Base-by-base conservation (phyloP, 2,888 invertebrate genomes). In the Dolichopus griseipennis region DNA sequence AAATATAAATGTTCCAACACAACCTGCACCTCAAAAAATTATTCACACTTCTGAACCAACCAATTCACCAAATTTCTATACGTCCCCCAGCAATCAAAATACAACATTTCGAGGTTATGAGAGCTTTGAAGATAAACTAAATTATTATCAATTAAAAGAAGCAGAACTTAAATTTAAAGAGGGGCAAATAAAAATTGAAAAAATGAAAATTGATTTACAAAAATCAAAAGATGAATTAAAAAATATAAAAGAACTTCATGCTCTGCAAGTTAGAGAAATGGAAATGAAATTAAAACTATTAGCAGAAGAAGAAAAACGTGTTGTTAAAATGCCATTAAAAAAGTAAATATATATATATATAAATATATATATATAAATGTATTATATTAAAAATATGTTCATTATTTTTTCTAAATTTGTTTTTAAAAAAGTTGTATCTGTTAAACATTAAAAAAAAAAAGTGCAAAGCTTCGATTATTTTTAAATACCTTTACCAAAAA, bases 221-320 rank as follows among this genome's bases (percentile, higher is more conserved):
- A 77, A 78, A 69, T 77, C 78, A 61, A 77, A 78, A 72, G 81
- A 79, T 62, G 79, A 81, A 71, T 75, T 81, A 6, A 76, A 78
- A 66, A 76, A 81, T 62, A 73, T 79, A 74, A 76, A 76, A 6
- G 80, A 81, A 69, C 73, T 80, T 68, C 77, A 81, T 72, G 76
- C 76, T 0, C 68, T 81, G 70, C 77, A 77, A 18, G 75, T 78
- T 33, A 76, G 79, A 70, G 80, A 81, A 74, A 75, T 79, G 67
- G 75, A 75, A 70, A 75, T 78, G 74, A 81, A 79, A 72, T 76
- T 81, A 69, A 79, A 77, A 69, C 78, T 79, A 65, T 73, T 80
- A 72, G 76, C 76, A 43, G 79, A 77, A 71, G 78, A 79, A 72
- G 79, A 79, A 70, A 61, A 67, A 74, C 73, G 43, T 68, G 72